Conservation (phyloP, 2,888 invertebrate species). For the Drosophila barbarae region DNA sequence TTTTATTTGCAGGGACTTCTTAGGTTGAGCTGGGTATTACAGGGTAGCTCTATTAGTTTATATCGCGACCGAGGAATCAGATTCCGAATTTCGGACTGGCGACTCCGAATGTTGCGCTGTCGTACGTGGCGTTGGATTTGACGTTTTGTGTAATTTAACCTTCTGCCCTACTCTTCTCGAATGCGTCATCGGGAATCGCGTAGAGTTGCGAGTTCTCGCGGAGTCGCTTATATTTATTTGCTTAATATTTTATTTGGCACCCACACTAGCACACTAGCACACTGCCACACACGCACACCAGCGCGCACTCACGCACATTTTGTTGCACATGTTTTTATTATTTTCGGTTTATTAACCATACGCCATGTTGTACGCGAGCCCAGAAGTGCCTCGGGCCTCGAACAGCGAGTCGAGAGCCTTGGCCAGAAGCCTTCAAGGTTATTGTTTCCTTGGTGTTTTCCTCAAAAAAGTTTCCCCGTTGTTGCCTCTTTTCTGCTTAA, state of each 20-base stretch:
- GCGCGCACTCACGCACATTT: conserved; percentile 32
- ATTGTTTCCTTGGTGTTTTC: conserved; percentile 23
- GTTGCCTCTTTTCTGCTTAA: conserved; percentile 2
- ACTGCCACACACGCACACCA: conserved; percentile 19
- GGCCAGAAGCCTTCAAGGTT: conserved; percentile 41
- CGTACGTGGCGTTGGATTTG: conserved; percentile 67
- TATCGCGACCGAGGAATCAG: conserved; percentile 45
- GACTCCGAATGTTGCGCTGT: conserved; percentile 55
- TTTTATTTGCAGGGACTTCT: not conserved
- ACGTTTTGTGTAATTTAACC: conserved; percentile 50
- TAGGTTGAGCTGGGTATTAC: not conserved
- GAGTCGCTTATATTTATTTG: conserved; percentile 50
- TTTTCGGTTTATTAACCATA: conserved; percentile 46
- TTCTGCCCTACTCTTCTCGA: conserved; percentile 72
- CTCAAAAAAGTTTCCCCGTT: conserved; percentile 20
- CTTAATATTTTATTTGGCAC: conserved; percentile 60
- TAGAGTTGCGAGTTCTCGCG: conserved; percentile 30
- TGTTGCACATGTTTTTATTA: conserved; percentile 34
- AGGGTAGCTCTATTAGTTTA: conserved; percentile 31
- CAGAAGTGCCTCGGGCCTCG: conserved; percentile 25
- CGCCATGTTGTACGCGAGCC: conserved; percentile 58
- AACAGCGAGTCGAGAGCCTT: conserved; percentile 33
- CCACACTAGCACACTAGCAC: conserved; percentile 15
- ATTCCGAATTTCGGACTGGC: conserved; percentile 36
- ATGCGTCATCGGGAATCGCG: conserved; percentile 76